phyloP scores from a whole-genome alignment of 2,888 invertebrate species.

The Oxycera nigricornis region DNA sequence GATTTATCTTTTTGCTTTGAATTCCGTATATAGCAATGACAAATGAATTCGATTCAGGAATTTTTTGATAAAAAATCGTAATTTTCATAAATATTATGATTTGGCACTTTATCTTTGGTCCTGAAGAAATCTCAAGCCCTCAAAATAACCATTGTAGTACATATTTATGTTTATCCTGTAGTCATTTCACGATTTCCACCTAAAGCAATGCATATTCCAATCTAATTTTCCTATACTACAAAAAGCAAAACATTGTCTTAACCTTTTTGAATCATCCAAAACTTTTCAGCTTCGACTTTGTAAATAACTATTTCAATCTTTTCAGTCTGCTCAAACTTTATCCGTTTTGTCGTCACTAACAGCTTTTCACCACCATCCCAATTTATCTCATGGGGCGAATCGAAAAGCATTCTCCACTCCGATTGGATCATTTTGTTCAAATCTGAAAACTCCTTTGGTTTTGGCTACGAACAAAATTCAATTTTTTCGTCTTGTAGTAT shows the following conservation, averaged over 20 bases:
- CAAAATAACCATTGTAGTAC: too few relatives aligned
- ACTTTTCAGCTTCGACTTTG: neutral
- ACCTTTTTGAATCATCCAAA: neutral
- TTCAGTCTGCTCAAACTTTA: neutral
- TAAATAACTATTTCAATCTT: neutral
- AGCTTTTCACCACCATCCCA: neutral
- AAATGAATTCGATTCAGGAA: too few relatives aligned
- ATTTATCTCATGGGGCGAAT: neutral
- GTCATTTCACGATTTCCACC: too few relatives aligned
- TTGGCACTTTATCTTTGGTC: too few relatives aligned
- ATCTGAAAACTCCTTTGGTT: neutral
- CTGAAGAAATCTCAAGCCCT: too few relatives aligned
- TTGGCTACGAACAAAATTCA: slow-evolving; percentile 1
- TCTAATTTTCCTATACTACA: neutral
- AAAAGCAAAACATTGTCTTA: slow-evolving; percentile 5
- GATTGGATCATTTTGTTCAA: neutral
- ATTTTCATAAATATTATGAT: too few relatives aligned
- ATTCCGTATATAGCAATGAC: too few relatives aligned
- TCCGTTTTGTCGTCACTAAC: neutral
- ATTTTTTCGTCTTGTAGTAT: neutral
- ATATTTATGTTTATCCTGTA: too few relatives aligned
- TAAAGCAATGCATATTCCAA: neutral
- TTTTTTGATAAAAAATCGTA: too few relatives aligned
- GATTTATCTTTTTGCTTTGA: too few relatives aligned
- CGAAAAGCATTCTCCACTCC: neutral